These are phyloP conservation scores for Monomorium pharaonis DNA, from an alignment of 1,140 invertebrate species.

Conservation along the genomic window DNA sequence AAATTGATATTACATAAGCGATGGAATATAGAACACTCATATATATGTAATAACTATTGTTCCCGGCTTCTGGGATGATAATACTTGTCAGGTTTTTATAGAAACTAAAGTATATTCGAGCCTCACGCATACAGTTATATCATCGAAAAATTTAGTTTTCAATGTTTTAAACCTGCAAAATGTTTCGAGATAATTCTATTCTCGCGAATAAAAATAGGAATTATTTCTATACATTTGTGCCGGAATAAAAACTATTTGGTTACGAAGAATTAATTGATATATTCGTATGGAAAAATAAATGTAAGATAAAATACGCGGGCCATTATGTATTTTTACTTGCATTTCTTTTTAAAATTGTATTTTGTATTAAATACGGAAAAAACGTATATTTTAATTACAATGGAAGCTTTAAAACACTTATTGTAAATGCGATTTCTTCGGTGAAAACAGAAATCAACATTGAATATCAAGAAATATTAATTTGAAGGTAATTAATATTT, in stretches of 20 bases:
- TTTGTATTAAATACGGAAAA: background rate
- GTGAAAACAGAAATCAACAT: background rate
- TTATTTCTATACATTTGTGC: background rate
- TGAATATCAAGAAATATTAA: background rate
- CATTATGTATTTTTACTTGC: background rate
- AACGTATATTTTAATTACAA: background rate
- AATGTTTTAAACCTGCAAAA: background rate
- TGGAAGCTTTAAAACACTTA: too few species aligned
- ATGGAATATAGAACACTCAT: background rate
- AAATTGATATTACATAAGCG: conserved; percentile 38
- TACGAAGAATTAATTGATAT: background rate
- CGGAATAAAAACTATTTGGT: background rate
- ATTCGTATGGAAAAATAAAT: background rate
- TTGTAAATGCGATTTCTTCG: background rate
- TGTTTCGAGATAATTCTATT: background rate
- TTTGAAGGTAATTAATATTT: background rate
- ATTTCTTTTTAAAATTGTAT: background rate
- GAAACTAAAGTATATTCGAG: background rate
- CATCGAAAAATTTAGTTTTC: background rate
- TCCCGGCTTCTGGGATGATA: background rate
- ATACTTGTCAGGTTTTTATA: background rate
- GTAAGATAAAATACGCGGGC: background rate
- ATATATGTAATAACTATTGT: background rate
- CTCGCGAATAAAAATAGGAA: background rate
- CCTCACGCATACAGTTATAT: background rate